Evolutionary conservation across 2,113 vertebrate genomes (phyloP).

Genomic region (Sinosuthora webbiana): DNA sequence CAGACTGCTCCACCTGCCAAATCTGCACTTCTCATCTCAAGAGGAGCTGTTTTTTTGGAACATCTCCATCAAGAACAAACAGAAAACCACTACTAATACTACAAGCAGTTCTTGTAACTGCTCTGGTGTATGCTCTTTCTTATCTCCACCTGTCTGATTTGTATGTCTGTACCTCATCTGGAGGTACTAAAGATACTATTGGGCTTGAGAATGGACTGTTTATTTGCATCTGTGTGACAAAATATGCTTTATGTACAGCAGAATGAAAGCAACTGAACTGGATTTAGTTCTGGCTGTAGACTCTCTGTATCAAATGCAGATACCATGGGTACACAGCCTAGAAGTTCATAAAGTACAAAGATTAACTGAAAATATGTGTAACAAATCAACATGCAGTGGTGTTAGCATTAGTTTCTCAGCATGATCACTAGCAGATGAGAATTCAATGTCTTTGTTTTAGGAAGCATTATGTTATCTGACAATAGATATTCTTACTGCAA

Average conservation of each 20-base stretch:
- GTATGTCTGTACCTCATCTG: not conserved
- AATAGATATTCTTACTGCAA: not conserved
- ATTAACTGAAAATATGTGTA: not conserved
- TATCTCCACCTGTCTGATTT: not conserved
- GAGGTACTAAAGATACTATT: not conserved
- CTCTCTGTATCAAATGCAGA: not conserved
- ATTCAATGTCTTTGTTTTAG: not conserved
- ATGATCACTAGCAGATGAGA: not conserved
- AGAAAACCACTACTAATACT: not conserved
- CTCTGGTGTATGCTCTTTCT: not conserved
- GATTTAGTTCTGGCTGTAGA: not conserved
- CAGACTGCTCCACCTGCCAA: not conserved
- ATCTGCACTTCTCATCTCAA: not conserved
- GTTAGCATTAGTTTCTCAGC: not conserved
- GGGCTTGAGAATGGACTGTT: not conserved
- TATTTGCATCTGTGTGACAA: not conserved
- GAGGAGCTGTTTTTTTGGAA: not conserved
- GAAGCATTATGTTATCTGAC: not conserved
- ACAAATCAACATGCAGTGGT: not conserved
- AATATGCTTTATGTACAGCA: not conserved
- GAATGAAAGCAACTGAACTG: not conserved
- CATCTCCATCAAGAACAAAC: not conserved
- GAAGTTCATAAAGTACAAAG: not conserved
- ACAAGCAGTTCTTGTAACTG: not conserved
- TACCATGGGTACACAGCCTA: not conserved